Evolutionary conservation across 1,140 invertebrate species (phyloP), one percentile per base, ranked within the genome.

Genomic region (Mactra quadrangularis): DNA sequence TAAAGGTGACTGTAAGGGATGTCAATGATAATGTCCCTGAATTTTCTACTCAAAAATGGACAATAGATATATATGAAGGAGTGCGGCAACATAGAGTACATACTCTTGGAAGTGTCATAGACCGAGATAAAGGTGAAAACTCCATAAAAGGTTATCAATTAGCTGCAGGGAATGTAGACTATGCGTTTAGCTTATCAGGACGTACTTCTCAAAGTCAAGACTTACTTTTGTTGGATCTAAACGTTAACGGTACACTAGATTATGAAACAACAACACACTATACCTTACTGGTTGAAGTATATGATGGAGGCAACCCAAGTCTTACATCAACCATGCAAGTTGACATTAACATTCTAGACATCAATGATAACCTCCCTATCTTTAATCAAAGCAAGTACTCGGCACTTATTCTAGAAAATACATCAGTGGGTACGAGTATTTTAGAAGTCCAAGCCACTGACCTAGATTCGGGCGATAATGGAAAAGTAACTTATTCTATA

Each of bases 301-400:
- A 85, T 33, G 94, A 94, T 84, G 86, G 92, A 2, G 93, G 93
- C 0, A 87, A 84, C 96, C 86, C 89, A 0, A 97, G 97, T 0
- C 92, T 98, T 50, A 89, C 76, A 52, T 97, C 97, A 0, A 95
- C 96, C 22, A 96, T 99, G 94, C 96, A 95, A 52, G 97, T 99
- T 15, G 97, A 98, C 91, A 97, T 99, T 27, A 97, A 96, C 2
- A 96, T 99, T 25, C 86, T 91, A 92, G 98, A 99, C 92, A 97
- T 97, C 3, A 99, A 99, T 93, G 98, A 99, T 93, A 99, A 99
- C 92, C 96, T 96, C 64, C 98, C 98, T 0, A 95, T 97, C 60
- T 99, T 99, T 93, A 96, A 97, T 89, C 96, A 98, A 90, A 96
- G 96, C 85, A 76, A 85, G 78, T 87, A 98, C 72, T 84, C 82